Conservation (phyloP, 2,797 vertebrate species). For the Euthynnus affinis region DNA sequence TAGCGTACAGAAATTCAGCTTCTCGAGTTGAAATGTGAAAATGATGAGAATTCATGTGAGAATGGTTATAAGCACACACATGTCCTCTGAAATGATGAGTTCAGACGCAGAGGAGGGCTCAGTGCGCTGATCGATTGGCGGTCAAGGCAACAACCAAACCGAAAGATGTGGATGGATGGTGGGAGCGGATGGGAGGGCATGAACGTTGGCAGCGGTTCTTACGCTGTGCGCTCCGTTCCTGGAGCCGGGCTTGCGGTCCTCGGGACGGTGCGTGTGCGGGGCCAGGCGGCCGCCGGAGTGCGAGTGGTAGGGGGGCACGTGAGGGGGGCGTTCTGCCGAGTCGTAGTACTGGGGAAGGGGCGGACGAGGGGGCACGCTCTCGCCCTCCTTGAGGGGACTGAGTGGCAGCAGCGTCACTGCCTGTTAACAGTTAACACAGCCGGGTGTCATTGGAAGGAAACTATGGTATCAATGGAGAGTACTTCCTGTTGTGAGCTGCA, state of each 20-base stretch:
- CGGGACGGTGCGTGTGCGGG: conserved; percentile 86
- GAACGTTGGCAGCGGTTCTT: conserved; percentile 77
- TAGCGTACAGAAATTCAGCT: not conserved
- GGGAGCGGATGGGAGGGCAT: conserved; percentile 2
- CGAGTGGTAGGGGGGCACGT: conserved; percentile 87
- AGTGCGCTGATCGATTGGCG: not conserved
- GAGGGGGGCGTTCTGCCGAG: conserved; percentile 90
- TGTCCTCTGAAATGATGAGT: not conserved
- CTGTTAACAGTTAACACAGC: conserved; percentile 70
- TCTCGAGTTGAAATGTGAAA: not conserved
- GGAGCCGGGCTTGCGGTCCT: conserved; percentile 91
- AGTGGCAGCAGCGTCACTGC: conserved; percentile 74
- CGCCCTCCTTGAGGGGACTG: conserved; percentile 91
- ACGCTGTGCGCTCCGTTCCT: conserved; percentile 94
- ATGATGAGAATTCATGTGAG: conserved; percentile 11
- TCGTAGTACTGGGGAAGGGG: conserved; percentile 96
- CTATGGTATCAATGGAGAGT: not conserved
- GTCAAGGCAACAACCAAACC: not conserved
- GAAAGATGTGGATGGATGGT: not conserved
- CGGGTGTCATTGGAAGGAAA: conserved; percentile 31
- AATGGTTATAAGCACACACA: not conserved
- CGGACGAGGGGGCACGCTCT: conserved; percentile 92
- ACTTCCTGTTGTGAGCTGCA: not conserved
- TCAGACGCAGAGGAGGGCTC: not conserved
- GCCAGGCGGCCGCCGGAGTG: conserved; percentile 76